phyloP scores from a whole-genome alignment of 1,140 invertebrate genomes.

The Drosophila aff. region DNA sequence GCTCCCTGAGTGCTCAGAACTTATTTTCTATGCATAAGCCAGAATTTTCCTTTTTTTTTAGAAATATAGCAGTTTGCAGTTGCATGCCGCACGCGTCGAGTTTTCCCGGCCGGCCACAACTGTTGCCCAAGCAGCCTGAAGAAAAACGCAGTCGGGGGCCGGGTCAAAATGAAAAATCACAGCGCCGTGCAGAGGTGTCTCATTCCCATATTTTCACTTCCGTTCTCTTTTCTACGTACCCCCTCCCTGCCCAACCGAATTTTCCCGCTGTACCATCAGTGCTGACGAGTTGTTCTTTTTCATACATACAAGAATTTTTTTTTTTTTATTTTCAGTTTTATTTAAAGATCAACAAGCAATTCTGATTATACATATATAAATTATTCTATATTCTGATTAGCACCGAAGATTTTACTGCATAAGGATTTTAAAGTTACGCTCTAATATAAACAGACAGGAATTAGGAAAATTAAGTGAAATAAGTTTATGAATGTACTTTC shows the following conservation, averaged over 20 bases:
- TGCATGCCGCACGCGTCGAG: conserved; percentile 70
- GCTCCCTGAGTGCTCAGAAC: not conserved
- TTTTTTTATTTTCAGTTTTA: no score
- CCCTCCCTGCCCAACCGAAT: not conserved
- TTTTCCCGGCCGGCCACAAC: conserved; percentile 49
- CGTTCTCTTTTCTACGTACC: conserved; percentile 3
- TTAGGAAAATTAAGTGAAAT: no score
- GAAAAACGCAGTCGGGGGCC: conserved; percentile 45
- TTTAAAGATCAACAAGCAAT: no score
- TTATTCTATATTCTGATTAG: no score
- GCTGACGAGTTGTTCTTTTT: not conserved
- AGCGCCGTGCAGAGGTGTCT: conserved; percentile 65
- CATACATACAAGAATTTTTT: no score
- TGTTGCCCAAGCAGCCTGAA: conserved; percentile 55
- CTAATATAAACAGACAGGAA: no score
- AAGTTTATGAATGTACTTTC: no score
- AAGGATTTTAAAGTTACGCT: no score
- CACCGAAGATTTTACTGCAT: no score
- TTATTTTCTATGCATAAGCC: conserved; percentile 68
- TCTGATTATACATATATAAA: no score
- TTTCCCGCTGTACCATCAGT: not conserved
- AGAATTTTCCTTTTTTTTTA: conserved; percentile 39
- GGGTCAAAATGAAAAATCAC: conserved; percentile 73
- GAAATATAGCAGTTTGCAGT: conserved; percentile 65
- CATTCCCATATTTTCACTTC: conserved; percentile 43